Percentiles rank a stretch among this genome's conserved stretches.
Evolutionary conservation across 2,888 invertebrate species (phyloP).

Genomic region (Stenurella melanura): DNA sequence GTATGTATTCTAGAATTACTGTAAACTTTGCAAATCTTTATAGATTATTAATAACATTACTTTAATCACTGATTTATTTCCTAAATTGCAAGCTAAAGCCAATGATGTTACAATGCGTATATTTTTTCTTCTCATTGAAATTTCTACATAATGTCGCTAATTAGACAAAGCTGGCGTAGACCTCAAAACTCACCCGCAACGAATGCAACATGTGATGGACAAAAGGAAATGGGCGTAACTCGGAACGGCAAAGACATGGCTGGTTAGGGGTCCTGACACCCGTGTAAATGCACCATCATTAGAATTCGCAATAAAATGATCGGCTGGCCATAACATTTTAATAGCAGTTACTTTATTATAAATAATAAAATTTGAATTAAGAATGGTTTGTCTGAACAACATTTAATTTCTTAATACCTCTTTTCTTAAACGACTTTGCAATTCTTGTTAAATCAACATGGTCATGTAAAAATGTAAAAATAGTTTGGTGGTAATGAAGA

Average conservation of each 20-base stretch:
- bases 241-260: conserved; percentile 59
- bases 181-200: conserved; percentile 34
- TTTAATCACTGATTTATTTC: no score
- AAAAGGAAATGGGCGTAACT: conserved; percentile 64
- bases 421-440: no score
- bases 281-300: conserved; percentile 46
- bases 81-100: no score
- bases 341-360: neutral
- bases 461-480: no score
- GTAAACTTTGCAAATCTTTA: no score
- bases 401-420: no score
- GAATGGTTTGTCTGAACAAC: no score
- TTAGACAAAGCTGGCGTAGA: conserved; percentile 43
- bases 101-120: no score
- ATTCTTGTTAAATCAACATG: no score
- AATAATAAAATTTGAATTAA: neutral
- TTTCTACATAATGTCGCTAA: conserved; percentile 43
- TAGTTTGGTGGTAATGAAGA: no score
- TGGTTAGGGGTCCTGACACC: conserved; percentile 59
- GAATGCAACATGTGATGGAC: conserved; percentile 61
- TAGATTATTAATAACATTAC: no score
- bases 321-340: conserved; percentile 12
- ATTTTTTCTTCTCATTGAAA: neutral
- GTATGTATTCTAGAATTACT: no score
- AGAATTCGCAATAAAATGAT: neutral